Conservation (phyloP, 2,888 invertebrate genomes). For the Aspidiotus destructor region DNA sequence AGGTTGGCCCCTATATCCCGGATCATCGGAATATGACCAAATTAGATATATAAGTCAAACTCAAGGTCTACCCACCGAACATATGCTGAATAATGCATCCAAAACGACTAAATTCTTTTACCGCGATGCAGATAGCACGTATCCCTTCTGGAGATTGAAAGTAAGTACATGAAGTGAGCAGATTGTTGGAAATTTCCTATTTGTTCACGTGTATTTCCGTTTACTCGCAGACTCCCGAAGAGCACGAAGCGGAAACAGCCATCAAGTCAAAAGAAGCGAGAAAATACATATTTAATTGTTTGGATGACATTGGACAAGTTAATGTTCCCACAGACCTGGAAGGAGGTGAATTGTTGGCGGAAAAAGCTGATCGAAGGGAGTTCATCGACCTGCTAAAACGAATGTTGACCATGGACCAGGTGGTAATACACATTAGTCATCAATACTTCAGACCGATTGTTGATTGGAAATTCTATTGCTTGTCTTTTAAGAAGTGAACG, state of each 20-base stretch:
- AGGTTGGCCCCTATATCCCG: conserved; percentile 99
- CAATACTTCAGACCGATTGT: neutral
- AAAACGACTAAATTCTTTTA: conserved; percentile 99
- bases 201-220: neutral
- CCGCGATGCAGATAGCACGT: conserved; percentile 79
- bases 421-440: conserved; percentile 42
- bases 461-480: neutral
- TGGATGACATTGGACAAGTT: conserved; percentile 96
- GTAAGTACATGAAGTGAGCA: conserved; percentile 38
- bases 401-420: conserved; percentile 98
- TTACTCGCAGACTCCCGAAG: conserved; percentile 73
- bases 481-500: neutral
- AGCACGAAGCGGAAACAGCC: conserved; percentile 94
- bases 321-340: conserved; percentile 96
- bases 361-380: conserved; percentile 92
- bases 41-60: conserved; percentile 95
- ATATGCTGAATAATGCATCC: conserved; percentile 93
- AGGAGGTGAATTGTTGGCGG: conserved; percentile 89
- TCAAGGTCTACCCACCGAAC: conserved; percentile 93
- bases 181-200: neutral
- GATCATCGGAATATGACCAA: conserved; percentile 98
- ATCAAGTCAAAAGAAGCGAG: conserved; percentile 98
- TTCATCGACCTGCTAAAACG: conserved; percentile 95
- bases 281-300: conserved; percentile 98
- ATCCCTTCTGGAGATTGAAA: conserved; percentile 54